Percentiles rank a stretch among this genome's conserved stretches.
Evolutionary conservation across 2,113 vertebrate species (phyloP).

Genomic region (Melanerpes aurifrons): DNA sequence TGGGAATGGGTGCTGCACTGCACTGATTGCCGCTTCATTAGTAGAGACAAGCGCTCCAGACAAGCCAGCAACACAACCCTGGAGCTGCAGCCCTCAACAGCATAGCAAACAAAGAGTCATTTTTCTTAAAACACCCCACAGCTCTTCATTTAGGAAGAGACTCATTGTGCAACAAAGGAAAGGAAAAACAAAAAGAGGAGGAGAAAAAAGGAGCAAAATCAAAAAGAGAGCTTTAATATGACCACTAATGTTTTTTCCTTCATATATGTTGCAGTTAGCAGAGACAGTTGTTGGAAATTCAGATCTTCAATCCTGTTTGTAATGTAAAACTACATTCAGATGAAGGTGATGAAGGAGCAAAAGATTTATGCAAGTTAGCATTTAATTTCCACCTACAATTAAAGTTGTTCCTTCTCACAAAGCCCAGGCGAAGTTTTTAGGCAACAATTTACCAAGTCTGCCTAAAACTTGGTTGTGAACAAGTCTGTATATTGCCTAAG

Average conservation of each 20-base stretch:
- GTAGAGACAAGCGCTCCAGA: not conserved
- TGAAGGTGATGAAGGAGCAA: not conserved
- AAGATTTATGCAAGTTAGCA: not conserved
- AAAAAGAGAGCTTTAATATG: not conserved
- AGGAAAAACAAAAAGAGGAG: fast-evolving
- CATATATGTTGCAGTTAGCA: not conserved
- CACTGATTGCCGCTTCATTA: not conserved
- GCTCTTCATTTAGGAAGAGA: not conserved
- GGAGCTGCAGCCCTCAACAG: not conserved
- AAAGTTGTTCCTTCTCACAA: not conserved
- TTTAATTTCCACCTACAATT: not conserved
- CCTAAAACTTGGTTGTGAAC: not conserved
- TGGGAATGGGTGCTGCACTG: not conserved
- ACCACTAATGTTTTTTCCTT: not conserved
- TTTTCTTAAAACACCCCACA: not conserved
- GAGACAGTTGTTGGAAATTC: not conserved
- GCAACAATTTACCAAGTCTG: not conserved
- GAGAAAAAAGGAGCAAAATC: fast-evolving
- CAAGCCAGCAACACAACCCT: not conserved
- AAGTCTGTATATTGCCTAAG: not conserved
- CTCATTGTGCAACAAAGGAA: not conserved
- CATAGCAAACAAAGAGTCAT: not conserved
- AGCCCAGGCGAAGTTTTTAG: not conserved
- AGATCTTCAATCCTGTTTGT: not conserved
- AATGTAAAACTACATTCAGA: not conserved